phyloP scores from a whole-genome alignment of 2,888 invertebrate species.

The Platycheirus rosarum region DNA sequence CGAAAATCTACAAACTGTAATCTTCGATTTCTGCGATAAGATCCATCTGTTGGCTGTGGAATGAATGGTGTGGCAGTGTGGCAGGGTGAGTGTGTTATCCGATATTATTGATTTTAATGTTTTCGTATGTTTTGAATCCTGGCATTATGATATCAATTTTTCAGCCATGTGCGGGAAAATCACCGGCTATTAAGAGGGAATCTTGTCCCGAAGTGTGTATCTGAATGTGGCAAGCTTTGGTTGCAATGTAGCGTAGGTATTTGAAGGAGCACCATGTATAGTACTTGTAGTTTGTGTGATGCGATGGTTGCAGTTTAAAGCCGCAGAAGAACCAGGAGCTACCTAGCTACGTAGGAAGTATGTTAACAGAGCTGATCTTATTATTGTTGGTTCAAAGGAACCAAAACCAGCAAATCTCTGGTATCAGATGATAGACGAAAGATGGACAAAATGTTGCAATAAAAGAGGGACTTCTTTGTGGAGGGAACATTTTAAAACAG shows the following conservation, averaged over 20 bases:
- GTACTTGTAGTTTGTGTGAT: constrained; percentile 1
- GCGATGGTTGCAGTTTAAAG: constrained; percentile 3
- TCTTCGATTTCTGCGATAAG: constrained; percentile 62
- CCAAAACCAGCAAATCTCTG: constrained; percentile 38
- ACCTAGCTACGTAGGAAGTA: constrained; percentile 48
- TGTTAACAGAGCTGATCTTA: constrained; percentile 16
- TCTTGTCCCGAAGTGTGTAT: constrained; percentile 27
- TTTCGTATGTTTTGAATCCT: constrained; percentile 73
- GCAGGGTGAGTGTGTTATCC: constrained; percentile 66
- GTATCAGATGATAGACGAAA: constrained; percentile 50
- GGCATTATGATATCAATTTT: constrained; percentile 73
- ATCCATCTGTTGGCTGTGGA: constrained; percentile 36
- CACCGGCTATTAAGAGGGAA: constrained; percentile 63
- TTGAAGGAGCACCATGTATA: constrained; percentile 5
- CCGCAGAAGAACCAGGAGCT: constrained; percentile 36
- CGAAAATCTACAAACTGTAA: constrained; percentile 44
- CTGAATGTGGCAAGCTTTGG: constrained; percentile 21
- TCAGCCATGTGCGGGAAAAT: constrained; percentile 67
- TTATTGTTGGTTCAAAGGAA: constrained; percentile 30
- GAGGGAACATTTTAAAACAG: constrained; percentile 25
- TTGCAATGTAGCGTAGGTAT: too few relatives aligned
- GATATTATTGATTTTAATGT: constrained; percentile 74
- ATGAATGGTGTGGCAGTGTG: constrained; percentile 29
- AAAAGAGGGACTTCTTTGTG: constrained; percentile 11
- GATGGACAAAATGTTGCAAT: constrained; percentile 33